Evolutionary conservation across 2,797 vertebrate species (phyloP).

Genomic region (Parauchenoglanis ngamensis): DNA sequence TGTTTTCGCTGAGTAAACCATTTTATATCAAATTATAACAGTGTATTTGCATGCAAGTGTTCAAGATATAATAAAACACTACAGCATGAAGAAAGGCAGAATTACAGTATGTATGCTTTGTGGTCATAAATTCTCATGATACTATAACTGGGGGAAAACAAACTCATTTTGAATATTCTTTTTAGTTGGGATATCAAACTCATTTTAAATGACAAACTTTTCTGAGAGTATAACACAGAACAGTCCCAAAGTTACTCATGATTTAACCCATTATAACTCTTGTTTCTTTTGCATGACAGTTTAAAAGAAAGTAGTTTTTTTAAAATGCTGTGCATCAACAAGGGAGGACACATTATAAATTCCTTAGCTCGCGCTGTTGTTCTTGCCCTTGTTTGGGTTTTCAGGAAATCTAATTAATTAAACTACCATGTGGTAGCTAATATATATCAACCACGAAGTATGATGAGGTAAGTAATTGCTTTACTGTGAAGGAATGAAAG

Average conservation of each 20-base stretch:
- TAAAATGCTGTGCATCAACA: neutral
- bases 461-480: neutral
- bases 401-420: neutral
- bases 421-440: neutral
- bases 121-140: too few relatives aligned
- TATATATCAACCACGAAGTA: neutral
- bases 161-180: neutral
- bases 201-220: neutral
- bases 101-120: neutral
- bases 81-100: neutral
- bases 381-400: neutral
- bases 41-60: neutral
- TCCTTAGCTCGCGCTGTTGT: neutral
- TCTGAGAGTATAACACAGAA: neutral
- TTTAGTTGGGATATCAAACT: neutral
- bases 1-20: neutral
- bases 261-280: neutral
- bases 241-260: neutral
- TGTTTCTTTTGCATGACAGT: neutral
- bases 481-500: neutral
- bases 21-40: constrained; percentile 3
- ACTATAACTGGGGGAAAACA: neutral
- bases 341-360: neutral
- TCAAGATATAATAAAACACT: neutral
- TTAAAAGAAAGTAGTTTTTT: neutral